Evolutionary conservation across 2,888 invertebrate genomes (phyloP), one percentile per base, ranked within the genome.

Genomic region (Archips xylosteana): DNA sequence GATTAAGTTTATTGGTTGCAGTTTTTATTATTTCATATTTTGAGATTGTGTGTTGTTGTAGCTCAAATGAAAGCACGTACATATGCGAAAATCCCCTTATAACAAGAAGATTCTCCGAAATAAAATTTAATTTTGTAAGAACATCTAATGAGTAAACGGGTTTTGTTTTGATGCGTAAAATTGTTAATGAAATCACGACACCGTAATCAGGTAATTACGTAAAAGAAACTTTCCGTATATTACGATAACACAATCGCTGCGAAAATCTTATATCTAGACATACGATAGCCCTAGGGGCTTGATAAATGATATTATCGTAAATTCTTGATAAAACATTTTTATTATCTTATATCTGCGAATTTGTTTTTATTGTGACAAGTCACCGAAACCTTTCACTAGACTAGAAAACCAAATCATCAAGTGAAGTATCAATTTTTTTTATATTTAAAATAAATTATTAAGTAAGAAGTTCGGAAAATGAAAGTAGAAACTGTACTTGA

Each of bases 181-280:
- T 57, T 12, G 57, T 23, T 57, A 66, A 57, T 57, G 23, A 66
- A 42, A 62, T 69, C 39, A 36, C 39, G 36, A 23, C 39, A 51
- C 4, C 51, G 36, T 23, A 54, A 59, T 67, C 54, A 15, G 54
- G 2, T 61, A 61, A n/a, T 66, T 66, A 59, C 23, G 32, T 36
- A 34, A 5, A 42, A 67, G 61, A 54, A 70, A 70, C 45, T 61
- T 54, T 66, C 42, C 66, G 15, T 23, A 60, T 42, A 51, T 54
- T 51, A 23, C 39, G 66, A 60, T 66, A 66, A 15, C 42, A 54
- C 10, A 23, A 72, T 66, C 54, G 59, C 45, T 62, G 67, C 42
- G 66, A 62, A 57, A 72, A 72, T 67, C 45, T 67, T 36, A 36
- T 62, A 72, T 71, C 71, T 67, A 67, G 54, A 72, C 54, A 62